Percentiles rank a stretch among this genome's conserved stretches.
phyloP scores from a whole-genome alignment of 2,797 vertebrate genomes.

The Pangasius larnaudii region DNA sequence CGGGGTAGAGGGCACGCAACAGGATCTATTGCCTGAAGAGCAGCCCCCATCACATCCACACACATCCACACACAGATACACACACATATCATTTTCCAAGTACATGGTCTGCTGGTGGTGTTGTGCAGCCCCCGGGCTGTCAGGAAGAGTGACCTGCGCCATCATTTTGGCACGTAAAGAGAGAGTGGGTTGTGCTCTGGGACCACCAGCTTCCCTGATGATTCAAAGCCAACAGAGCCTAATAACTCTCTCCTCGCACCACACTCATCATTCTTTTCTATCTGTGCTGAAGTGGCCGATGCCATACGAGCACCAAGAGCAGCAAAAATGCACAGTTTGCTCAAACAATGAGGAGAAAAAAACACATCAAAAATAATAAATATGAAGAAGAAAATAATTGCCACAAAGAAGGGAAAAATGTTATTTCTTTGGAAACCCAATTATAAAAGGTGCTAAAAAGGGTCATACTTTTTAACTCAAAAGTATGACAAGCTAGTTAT shows the following conservation, averaged over 20 bases:
- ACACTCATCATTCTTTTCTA: slow-evolving; percentile 33
- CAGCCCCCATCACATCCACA: slow-evolving; percentile 37
- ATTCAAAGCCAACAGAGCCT: slow-evolving; percentile 23
- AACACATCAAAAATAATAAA: not conserved
- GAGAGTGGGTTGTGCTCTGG: slow-evolving; percentile 41
- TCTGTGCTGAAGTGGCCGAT: slow-evolving; percentile 36
- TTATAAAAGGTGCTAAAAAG: not conserved
- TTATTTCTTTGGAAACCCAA: not conserved
- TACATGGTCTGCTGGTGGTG: slow-evolving; percentile 43
- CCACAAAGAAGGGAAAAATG: not conserved
- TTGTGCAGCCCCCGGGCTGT: slow-evolving; percentile 37
- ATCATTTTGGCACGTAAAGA: slow-evolving; percentile 50
- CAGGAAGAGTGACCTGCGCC: slow-evolving; percentile 46
- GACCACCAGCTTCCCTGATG: slow-evolving; percentile 41
- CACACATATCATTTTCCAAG: slow-evolving; percentile 44
- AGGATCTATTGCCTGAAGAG: slow-evolving; percentile 44
- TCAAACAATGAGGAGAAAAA: not conserved
- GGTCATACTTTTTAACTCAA: not conserved
- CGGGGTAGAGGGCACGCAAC: slow-evolving; percentile 60
- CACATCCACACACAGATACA: slow-evolving; percentile 35
- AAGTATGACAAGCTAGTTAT: not conserved
- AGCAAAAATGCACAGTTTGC: not conserved
- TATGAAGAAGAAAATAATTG: not conserved
- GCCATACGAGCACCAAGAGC: slow-evolving; percentile 29
- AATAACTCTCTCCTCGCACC: not conserved